Base-by-base conservation (phyloP, 2,888 invertebrate species). In the Myopa tessellatipennis region DNA sequence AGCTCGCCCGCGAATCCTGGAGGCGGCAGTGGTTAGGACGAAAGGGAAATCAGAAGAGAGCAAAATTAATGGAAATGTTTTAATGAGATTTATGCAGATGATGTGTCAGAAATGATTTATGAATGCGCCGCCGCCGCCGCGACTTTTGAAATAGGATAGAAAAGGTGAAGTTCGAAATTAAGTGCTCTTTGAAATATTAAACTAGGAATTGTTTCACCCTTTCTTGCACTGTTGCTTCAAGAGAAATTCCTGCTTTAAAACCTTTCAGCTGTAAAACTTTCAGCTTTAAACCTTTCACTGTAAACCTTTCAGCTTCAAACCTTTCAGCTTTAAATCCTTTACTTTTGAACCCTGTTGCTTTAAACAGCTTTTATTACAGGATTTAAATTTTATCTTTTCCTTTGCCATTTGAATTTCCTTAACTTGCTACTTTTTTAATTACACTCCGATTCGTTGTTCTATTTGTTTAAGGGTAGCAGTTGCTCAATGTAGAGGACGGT, bases 1-100 rank as follows among this genome's bases (percentile, higher is more conserved):
- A 92, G 92, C 80, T 92, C 92, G 26, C 95, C 94, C 4, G 94
- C 93, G 87, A 92, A 94, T 61, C 74, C 74, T 74, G 74, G 36
- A 3, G 4, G 10, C 18, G 55, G 52, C 8, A 38, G 40, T 16
- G 50, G 50, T 26, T 16, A 12, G 18, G 52, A 50, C 4, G 70
- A 16, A 77, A 58, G 38, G 38, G 18, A 65, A 18, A 55, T 10
- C 61, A 14, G 73, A 38, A 63, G 14, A 73, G n/a, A 40, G 52
- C 34, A 78, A 68, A 79, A 77, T 79, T 80, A 80, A 79, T 79
- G 67, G 79, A 81, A 82, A 76, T 80, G 73, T 76, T 82, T 82
- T 82, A 81, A 80, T 83, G 83, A 83, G 85, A 86, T 86, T 86
- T 85, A 85, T 87, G 87, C 83, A 86, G 85, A 86, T 85, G 86